Percentiles rank a stretch among this genome's conserved stretches.
Evolutionary conservation across 2,113 vertebrate genomes (phyloP).

Genomic region (Columba janthina): DNA sequence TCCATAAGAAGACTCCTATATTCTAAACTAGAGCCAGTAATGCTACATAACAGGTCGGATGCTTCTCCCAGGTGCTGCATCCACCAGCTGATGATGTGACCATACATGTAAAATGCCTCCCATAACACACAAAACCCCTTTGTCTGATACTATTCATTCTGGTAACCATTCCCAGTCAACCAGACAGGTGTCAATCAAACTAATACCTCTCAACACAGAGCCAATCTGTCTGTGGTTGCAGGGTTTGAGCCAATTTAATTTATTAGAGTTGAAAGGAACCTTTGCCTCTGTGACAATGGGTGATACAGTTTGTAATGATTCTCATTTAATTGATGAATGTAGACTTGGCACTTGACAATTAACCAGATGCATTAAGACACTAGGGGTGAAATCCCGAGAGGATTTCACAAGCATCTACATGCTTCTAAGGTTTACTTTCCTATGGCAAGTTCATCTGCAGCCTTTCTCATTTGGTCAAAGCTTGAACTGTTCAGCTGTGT

Average conservation of each 20-base stretch:
- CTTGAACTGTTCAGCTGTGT: neutral
- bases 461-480: neutral
- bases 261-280: constrained; percentile 58
- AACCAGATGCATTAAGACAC: neutral
- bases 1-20: neutral
- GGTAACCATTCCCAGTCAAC: neutral
- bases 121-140: neutral
- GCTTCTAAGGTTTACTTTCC: constrained; percentile 17
- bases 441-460: neutral
- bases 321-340: constrained; percentile 62
- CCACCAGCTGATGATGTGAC: neutral
- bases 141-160: neutral
- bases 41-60: neutral
- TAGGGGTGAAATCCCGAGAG: neutral
- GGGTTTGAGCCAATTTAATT: constrained; percentile 62
- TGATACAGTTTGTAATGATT: constrained; percentile 58
- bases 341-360: constrained; percentile 57
- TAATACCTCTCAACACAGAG: constrained; percentile 48
- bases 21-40: neutral
- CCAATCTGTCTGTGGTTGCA: constrained; percentile 31
- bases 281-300: constrained; percentile 53
- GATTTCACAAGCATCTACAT: neutral
- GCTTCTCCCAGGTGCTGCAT: neutral
- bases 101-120: neutral
- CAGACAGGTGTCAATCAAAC: constrained; percentile 56